Evolutionary conservation across 2,797 vertebrate genomes (phyloP), one percentile per base, ranked within the genome.

Genomic region (Enteromius trimaculatus): DNA sequence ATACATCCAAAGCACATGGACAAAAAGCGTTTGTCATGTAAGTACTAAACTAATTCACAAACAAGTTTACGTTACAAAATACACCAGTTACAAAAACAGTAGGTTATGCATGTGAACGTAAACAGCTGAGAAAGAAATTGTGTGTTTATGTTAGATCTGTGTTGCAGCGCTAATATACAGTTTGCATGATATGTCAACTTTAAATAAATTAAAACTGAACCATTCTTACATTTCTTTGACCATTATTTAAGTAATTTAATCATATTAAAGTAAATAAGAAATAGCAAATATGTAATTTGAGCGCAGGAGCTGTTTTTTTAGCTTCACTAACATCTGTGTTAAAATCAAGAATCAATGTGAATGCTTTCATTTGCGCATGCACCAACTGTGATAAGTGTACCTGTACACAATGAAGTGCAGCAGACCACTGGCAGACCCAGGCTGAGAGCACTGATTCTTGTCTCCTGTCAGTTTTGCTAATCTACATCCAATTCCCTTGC

Each of bases 391-490:
- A 69, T 23, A 19, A 66, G 31, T 6, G 0, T 64, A 77, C 16
- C 58, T 29, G 58, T 29, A 17, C 16, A 70, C 31, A 29, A 62
- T 53, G 51, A 77, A 64, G n/a, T 42, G 11, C 65, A 64, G 51
- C 29, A 65, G 21, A 79, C 62, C 77, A 68, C 49, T 9, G 6
- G 13, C 49, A 65, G 6, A 31, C 21, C 51, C 31, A 44, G 49
- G 13, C 49, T 70, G 26, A 42, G 34, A 80, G 17, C 39, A 80
- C 19, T 23, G 17, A 77, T 70, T 75, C 47, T 68, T 64, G 53
- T 84, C 66, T 80, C 79, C 42, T 74, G 58, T 86, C 79, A 70
- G 77, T 64, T 65, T 82, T 81, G 76, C 74, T 81, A 75, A 84
- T 85, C 77, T 68, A 58, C 29, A 65, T 51, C 53, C 77, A 72